phyloP scores from a whole-genome alignment of 2,113 vertebrate genomes.

The Colinus virginianus region DNA sequence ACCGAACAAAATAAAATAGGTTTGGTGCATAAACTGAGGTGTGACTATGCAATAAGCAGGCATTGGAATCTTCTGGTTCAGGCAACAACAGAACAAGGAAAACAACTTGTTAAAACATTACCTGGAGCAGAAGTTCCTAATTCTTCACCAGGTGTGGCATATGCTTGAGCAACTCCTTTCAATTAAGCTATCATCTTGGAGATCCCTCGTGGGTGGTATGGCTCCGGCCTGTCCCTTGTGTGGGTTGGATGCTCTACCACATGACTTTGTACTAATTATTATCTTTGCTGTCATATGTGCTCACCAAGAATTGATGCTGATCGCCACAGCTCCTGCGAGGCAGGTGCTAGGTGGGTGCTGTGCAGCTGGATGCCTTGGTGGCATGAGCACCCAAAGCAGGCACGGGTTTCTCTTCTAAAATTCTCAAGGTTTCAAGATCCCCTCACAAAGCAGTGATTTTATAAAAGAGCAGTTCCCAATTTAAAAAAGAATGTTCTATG shows the following conservation, averaged over 20 bases:
- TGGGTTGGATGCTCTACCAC: background rate
- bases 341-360: background rate
- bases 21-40: slow-evolving; percentile 9
- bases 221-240: background rate
- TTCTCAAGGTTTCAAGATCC: background rate
- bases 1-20: background rate
- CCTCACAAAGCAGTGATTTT: rapidly evolving
- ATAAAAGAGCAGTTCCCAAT: background rate
- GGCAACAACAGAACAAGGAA: slow-evolving; percentile 41
- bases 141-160: slow-evolving; percentile 31
- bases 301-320: background rate
- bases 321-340: background rate
- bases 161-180: slow-evolving; percentile 45
- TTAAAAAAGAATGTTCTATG: background rate
- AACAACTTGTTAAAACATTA: slow-evolving; percentile 69
- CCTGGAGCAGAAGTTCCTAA: slow-evolving; percentile 55
- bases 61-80: slow-evolving; percentile 42
- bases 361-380: background rate
- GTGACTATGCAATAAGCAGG: background rate
- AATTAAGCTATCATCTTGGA: slow-evolving; percentile 22
- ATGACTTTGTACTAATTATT: background rate
- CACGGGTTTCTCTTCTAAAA: background rate
- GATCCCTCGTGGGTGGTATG: slow-evolving; percentile 38
- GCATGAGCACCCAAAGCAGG: background rate
- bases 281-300: background rate